Percentiles rank a stretch among this genome's conserved stretches.
Conservation (phyloP, 2,797 vertebrate genomes). For the Corythornis leucogaster region DNA sequence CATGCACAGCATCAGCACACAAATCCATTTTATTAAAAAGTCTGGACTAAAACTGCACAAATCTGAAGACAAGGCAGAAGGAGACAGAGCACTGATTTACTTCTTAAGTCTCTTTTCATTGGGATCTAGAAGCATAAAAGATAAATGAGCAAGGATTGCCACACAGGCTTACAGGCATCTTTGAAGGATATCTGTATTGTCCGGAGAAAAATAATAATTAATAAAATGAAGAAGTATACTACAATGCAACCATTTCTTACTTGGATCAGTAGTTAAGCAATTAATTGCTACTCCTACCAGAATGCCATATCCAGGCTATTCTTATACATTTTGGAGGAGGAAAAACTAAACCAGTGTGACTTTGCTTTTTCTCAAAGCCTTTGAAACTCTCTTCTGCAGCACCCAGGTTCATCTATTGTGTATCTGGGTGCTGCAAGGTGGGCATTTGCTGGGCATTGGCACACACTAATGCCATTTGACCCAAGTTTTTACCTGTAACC, state of each 20-base stretch:
- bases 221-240: background rate
- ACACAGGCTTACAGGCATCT: background rate
- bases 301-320: slow-evolving; percentile 49
- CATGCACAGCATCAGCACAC: background rate
- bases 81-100: background rate
- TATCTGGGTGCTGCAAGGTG: background rate
- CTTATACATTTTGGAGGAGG: slow-evolving; percentile 22
- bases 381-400: background rate
- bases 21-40: background rate
- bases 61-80: slow-evolving; percentile 24
- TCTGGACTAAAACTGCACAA: background rate
- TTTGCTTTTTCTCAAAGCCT: slow-evolving; percentile 8
- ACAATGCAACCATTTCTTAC: background rate
- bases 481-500: background rate
- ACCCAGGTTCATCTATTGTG: background rate
- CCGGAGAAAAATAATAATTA: background rate
- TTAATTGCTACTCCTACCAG: slow-evolving; percentile 41
- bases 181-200: slow-evolving; percentile 29
- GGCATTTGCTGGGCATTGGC: background rate
- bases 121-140: background rate
- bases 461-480: background rate
- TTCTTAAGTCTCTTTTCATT: background rate
- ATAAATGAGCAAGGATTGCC: background rate
- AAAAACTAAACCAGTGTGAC: slow-evolving; percentile 23
- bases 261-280: slow-evolving; percentile 51